Evolutionary conservation across 2,113 vertebrate genomes (phyloP).

Genomic region (Dromaius novaehollandiae): DNA sequence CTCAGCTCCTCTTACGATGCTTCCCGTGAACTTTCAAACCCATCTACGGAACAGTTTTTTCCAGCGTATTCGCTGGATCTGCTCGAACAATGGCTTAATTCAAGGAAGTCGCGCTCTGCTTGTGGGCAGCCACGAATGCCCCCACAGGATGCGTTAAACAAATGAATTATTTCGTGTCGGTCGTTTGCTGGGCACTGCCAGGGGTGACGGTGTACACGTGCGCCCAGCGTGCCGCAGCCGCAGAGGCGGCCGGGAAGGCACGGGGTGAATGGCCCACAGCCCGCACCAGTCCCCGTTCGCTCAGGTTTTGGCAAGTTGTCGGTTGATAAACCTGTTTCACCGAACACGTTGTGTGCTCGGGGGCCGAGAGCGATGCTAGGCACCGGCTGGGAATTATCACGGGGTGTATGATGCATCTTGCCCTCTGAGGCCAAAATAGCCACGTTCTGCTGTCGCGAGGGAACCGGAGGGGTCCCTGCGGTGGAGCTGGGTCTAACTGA

Average conservation of each 20-base stretch:
- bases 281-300: background rate
- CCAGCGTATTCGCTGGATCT: background rate
- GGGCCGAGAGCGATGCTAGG: background rate
- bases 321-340: slow-evolving; percentile 51
- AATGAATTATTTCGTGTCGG: slow-evolving; percentile 11
- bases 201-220: slow-evolving; percentile 33
- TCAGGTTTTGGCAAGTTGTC: slow-evolving; percentile 4
- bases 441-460: background rate
- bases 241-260: slow-evolving; percentile 2
- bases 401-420: background rate
- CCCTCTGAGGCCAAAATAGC: background rate
- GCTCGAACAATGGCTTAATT: background rate
- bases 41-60: background rate
- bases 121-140: background rate
- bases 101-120: slow-evolving; percentile 1
- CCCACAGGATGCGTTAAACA: slow-evolving; percentile 28
- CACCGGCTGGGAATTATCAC: background rate
- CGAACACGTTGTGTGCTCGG: background rate
- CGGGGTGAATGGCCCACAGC: slow-evolving; percentile 3
- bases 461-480: background rate
- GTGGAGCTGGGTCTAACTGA: background rate
- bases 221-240: slow-evolving; percentile 4
- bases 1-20: background rate
- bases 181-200: background rate
- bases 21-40: background rate